These are phyloP conservation scores for Magallana gigas DNA, from an alignment of 1,140 invertebrate genomes.

Conservation along the genomic window DNA sequence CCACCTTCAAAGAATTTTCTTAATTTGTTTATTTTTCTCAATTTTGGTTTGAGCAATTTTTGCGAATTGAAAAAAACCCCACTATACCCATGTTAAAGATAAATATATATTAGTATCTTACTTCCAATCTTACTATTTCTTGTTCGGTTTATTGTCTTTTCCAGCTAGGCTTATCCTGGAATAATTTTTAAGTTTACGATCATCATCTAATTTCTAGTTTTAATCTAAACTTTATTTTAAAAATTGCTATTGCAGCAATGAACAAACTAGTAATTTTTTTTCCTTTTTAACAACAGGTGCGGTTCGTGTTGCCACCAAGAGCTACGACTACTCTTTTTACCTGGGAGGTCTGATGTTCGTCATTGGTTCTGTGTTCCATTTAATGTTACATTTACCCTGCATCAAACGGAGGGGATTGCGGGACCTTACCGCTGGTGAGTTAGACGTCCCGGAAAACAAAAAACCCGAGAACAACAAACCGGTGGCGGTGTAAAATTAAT, in stretches of 20 bases:
- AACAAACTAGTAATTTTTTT: neutral
- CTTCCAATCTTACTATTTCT: no score
- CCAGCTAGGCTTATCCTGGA: no score
- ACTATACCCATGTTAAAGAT: no score
- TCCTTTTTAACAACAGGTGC: conserved; percentile 82
- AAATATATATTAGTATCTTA: no score
- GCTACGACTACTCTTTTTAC: conserved; percentile 93
- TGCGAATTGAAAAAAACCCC: no score
- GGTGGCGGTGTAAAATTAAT: neutral
- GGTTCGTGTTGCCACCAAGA: conserved; percentile 91
- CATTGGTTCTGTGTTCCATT: conserved; percentile 68
- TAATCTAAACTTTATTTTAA: no score
- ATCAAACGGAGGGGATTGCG: conserved; percentile 42
- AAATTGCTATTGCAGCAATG: neutral
- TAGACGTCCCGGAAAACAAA: neutral
- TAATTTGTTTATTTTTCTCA: no score
- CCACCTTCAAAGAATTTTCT: no score
- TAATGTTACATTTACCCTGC: conserved; percentile 69
- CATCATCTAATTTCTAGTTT: no score
- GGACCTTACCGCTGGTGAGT: neutral
- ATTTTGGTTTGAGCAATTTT: no score
- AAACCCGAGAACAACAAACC: neutral
- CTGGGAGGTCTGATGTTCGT: conserved; percentile 93
- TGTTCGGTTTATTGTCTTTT: no score
- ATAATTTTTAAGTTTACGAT: no score